These are phyloP conservation scores for Drosophila neotestacea DNA, from an alignment of 2,888 invertebrate species.

Conservation along the genomic window DNA sequence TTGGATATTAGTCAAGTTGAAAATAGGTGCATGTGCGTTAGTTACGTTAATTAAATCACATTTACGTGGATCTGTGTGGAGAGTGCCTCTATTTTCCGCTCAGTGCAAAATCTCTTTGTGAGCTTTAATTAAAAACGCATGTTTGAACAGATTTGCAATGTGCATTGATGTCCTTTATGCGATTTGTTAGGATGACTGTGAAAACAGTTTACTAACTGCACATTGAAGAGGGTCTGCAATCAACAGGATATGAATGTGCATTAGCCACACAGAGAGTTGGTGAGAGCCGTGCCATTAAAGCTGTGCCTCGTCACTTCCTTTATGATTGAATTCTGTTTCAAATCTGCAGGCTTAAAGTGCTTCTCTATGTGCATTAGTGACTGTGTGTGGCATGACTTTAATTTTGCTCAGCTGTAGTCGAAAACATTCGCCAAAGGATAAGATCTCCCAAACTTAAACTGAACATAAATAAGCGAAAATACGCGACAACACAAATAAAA, in stretches of 20 bases:
- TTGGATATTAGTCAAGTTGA: constrained; percentile 4
- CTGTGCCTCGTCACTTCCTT: constrained; percentile 8
- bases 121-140: constrained; percentile 63
- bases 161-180: constrained; percentile 10
- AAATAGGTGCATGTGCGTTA: constrained; percentile 19
- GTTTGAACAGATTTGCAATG: constrained; percentile 48
- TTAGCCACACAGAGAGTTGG: neutral
- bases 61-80: constrained; percentile 23
- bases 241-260: constrained; percentile 10
- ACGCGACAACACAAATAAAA: constrained; percentile 13
- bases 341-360: neutral
- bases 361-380: neutral
- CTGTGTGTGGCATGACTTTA: constrained; percentile 36
- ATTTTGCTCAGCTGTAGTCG: constrained; percentile 41
- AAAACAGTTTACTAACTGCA: constrained; percentile 15
- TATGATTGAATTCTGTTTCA: constrained; percentile 18
- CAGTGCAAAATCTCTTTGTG: constrained; percentile 26
- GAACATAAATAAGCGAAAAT: constrained; percentile 3
- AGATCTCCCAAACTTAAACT: neutral
- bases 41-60: constrained; percentile 51
- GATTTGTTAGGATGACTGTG: constrained; percentile 8
- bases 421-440: constrained; percentile 22
- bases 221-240: neutral
- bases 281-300: constrained; percentile 9
- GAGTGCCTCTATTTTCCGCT: constrained; percentile 7